phyloP scores from a whole-genome alignment of 2,797 vertebrate species.

The Threskiornis aethiopicus region DNA sequence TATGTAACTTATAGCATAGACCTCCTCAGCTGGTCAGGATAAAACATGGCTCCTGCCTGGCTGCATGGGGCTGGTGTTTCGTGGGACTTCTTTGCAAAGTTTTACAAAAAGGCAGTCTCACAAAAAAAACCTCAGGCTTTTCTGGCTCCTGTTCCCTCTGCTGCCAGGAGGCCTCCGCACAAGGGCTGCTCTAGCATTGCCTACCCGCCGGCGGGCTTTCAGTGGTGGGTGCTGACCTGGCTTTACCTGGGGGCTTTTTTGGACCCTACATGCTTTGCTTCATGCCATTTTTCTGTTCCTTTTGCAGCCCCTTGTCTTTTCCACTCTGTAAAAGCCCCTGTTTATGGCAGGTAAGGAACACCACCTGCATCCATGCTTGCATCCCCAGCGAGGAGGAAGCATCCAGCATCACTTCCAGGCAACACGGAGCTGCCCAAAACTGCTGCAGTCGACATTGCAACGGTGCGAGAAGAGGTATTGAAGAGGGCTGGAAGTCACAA shows the following conservation, averaged over 20 bases:
- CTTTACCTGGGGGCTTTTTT: neutral
- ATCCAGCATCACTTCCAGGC: neutral
- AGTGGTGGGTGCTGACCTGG: neutral
- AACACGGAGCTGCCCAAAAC: neutral
- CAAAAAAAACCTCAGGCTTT: neutral
- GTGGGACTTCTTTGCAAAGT: neutral
- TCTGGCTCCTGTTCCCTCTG: neutral
- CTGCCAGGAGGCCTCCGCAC: fast-evolving
- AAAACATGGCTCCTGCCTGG: neutral
- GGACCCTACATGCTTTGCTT: neutral
- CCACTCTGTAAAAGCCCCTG: neutral
- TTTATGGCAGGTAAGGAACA: neutral
- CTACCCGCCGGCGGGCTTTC: neutral
- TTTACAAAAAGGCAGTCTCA: neutral
- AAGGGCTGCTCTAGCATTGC: neutral
- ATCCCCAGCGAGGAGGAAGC: neutral
- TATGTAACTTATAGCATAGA: neutral
- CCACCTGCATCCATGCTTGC: neutral
- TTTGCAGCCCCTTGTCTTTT: neutral
- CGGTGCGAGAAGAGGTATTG: neutral
- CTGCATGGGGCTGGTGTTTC: neutral
- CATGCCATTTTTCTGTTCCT: neutral
- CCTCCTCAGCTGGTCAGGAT: neutral
- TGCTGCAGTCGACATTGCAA: fast-evolving
- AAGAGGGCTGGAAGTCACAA: neutral